Evolutionary conservation across 1,140 invertebrate genomes (phyloP).

Genomic region (Drosophila kurseongensis): DNA sequence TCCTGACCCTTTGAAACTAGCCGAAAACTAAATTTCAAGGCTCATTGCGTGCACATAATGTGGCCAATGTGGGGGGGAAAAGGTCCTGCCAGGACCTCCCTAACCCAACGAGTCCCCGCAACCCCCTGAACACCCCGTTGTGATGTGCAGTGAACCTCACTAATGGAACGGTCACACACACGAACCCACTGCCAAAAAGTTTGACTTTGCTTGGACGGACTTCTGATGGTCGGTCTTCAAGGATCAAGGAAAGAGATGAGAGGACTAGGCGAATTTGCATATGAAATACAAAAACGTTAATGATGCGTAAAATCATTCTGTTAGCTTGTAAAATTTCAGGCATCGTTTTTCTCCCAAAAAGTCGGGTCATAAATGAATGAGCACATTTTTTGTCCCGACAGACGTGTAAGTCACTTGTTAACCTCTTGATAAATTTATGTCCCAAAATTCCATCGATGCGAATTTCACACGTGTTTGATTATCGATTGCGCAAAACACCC

Average conservation of each 20-base stretch:
- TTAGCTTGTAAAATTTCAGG: constrained; percentile 79
- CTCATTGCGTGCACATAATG: constrained; percentile 82
- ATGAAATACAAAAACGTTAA: constrained; percentile 83
- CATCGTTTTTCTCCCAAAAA: constrained; percentile 45
- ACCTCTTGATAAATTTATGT: constrained; percentile 79
- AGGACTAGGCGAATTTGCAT: constrained; percentile 63
- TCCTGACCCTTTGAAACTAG: constrained; percentile 66
- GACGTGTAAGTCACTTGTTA: constrained; percentile 67
- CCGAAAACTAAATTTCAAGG: constrained; percentile 83
- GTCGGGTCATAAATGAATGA: constrained; percentile 74
- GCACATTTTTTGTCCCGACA: constrained; percentile 21
- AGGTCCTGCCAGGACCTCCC: constrained; percentile 30
- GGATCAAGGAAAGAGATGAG: constrained; percentile 15
- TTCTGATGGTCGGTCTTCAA: constrained; percentile 44
- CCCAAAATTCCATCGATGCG: constrained; percentile 37
- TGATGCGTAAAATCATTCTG: constrained; percentile 81
- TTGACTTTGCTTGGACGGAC: constrained; percentile 74
- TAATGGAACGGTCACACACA: constrained; percentile 74
- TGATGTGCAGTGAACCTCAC: constrained; percentile 76
- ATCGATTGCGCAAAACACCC: constrained; percentile 52
- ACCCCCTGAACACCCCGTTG: constrained; percentile 6
- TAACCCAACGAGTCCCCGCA: background rate
- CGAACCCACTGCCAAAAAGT: constrained; percentile 54
- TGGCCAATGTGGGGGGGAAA: constrained; percentile 66
- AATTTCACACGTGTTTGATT: constrained; percentile 59